These are phyloP conservation scores for Syngnathus typhle DNA, from an alignment of 2,113 vertebrate species.

Conservation along the genomic window DNA sequence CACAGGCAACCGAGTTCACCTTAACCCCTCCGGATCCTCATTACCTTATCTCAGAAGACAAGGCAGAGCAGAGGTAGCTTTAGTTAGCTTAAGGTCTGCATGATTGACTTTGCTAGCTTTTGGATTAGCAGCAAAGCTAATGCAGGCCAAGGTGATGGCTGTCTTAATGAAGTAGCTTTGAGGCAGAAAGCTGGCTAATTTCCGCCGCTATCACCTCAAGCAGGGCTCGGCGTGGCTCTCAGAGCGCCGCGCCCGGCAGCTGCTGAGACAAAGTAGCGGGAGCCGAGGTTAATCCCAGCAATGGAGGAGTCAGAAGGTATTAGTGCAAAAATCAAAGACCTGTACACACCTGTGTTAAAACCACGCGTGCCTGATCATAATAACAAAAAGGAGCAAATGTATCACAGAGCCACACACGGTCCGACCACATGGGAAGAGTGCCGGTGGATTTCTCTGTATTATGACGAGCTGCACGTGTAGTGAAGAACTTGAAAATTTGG, in stretches of 20 bases:
- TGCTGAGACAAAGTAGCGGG: conserved; percentile 61
- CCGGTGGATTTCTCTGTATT: neutral
- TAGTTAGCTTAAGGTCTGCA: conserved; percentile 48
- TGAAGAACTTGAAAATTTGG: too few relatives aligned
- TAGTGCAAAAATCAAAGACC: conserved; percentile 56
- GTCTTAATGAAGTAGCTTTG: conserved; percentile 63
- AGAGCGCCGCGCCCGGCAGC: conserved; percentile 22
- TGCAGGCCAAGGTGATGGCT: conserved; percentile 61
- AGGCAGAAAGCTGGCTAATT: conserved; percentile 68
- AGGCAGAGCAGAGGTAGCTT: conserved; percentile 45
- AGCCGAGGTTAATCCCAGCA: conserved; percentile 57
- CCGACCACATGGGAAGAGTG: neutral
- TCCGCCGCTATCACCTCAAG: conserved; percentile 58
- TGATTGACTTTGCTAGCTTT: conserved; percentile 63
- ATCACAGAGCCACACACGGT: neutral
- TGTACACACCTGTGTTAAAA: conserved; percentile 50
- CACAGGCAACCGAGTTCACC: conserved; percentile 36
- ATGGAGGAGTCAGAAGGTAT: conserved; percentile 43
- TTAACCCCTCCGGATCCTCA: conserved; percentile 51
- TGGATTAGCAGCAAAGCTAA: conserved; percentile 58
- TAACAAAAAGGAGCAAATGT: neutral
- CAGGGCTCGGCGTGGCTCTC: conserved; percentile 44
- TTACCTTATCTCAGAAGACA: conserved; percentile 62
- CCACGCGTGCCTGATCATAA: neutral
- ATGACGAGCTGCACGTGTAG: neutral